A percentile compares a stretch with the other conserved stretches of the same genome.
phyloP scores from a whole-genome alignment of 1,140 invertebrate species.

The Dolichoris vasculosae region DNA sequence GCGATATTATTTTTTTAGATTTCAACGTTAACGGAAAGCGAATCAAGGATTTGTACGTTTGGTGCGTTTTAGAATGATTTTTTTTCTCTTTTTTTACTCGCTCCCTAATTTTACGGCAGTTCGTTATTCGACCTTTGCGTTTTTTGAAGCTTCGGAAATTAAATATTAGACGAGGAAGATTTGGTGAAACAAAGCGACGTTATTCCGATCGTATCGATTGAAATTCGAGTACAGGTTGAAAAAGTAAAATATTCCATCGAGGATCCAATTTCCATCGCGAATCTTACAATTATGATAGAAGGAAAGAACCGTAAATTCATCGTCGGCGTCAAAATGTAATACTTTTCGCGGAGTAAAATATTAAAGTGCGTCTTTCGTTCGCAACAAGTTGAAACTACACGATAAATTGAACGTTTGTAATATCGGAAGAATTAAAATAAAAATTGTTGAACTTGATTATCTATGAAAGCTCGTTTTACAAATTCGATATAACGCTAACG shows the following conservation, averaged over 20 bases:
- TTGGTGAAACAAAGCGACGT: background rate
- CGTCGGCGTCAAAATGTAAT: no score
- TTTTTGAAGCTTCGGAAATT: constrained; percentile 3
- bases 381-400: background rate
- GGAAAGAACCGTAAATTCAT: no score
- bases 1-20: constrained; percentile 51
- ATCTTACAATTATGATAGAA: background rate
- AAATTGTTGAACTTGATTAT: background rate
- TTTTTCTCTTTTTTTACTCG: constrained; percentile 9
- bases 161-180: background rate
- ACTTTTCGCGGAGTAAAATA: no score
- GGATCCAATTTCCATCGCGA: background rate
- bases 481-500: background rate
- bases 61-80: background rate
- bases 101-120: background rate
- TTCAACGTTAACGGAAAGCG: constrained; percentile 21
- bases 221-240: background rate
- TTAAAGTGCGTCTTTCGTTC: background rate
- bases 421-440: background rate
- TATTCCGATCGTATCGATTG: background rate
- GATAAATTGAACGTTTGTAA: background rate
- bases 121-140: background rate
- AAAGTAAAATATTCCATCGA: background rate
- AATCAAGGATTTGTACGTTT: constrained; percentile 1
- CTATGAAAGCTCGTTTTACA: background rate